Base-by-base conservation (phyloP, 2,888 invertebrate genomes). In the Folsomia candida region DNA sequence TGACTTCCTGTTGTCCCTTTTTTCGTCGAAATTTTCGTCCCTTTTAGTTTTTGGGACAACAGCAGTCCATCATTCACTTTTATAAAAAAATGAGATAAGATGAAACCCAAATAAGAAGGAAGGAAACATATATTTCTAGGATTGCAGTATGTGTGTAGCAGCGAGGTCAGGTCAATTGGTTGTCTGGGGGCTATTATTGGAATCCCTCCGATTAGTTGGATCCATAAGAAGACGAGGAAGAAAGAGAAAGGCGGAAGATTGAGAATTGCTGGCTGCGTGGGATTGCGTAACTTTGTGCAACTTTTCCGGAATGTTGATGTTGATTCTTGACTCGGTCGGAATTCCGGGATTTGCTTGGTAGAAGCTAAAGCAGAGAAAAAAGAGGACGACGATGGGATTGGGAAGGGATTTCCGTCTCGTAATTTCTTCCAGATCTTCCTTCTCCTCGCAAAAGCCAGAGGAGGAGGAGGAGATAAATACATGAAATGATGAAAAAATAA, bases 1-100 rank as follows among this genome's bases (percentile, higher is more conserved):
- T 72, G 74, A 68, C 70, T 68, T 72, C 74, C 71, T 73, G 70
- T 73, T 71, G 68, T n/a, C n/a, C n/a, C n/a, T 65, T 62, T 64
- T 72, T 68, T 57, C 65, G 27, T 60, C 60, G 24, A 26, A 11
- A 9, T 22, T 57, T 20, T 57, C 22, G 20, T 57, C 51, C 62
- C 67, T 71, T 51, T 62, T 37, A 37, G 47, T 54, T 66, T 63
- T 62, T 67, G 68, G 67, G 67, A 58, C 59, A 59, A 47, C 54
- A 26, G 14, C 59, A 24, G n/a, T 59, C 22, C 26, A 24, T 37
- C 62, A 62, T 28, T 27, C 29, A 28, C 29, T 62, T 27, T 59
- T 22, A 20, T n/a, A n/a, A n/a, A n/a, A n/a, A n/a, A n/a, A n/a
- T n/a, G n/a, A n/a, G n/a, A n/a, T n/a, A n/a, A n/a, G n/a, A n/a